Percentiles rank a stretch among this genome's conserved stretches.
These are phyloP conservation scores for Agriopis aurantiaria DNA, from an alignment of 2,888 invertebrate species.

Conservation along the genomic window DNA sequence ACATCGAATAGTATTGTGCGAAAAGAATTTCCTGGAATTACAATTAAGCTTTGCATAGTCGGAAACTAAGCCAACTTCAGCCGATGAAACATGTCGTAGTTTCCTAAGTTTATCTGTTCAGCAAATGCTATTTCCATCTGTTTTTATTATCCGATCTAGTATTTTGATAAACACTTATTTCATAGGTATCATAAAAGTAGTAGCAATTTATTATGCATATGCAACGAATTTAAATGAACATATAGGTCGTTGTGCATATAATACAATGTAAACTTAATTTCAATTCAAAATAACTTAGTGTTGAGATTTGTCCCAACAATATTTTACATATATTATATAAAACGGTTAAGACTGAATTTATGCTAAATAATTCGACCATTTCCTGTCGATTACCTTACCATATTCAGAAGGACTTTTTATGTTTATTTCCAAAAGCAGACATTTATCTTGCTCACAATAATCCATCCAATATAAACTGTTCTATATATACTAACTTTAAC, in stretches of 20 bases:
- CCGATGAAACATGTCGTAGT: neutral
- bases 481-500: neutral
- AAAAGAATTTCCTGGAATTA: neutral
- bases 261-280: no score
- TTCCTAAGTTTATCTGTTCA: neutral
- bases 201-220: no score
- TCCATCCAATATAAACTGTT: no score
- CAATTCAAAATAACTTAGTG: neutral
- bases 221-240: no score
- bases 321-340: neutral
- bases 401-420: slow-evolving; percentile 3
- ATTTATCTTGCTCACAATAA: neutral
- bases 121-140: neutral
- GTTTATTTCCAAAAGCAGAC: neutral
- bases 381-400: slow-evolving; percentile 20
- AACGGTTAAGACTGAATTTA: slow-evolving; percentile 3
- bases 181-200: no score
- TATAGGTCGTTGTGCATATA: no score
- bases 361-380: slow-evolving; percentile 7
- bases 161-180: no score
- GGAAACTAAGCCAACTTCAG: neutral
- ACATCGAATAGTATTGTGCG: no score
- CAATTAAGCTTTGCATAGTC: neutral
- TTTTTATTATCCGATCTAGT: neutral
- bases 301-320: neutral